Evolutionary conservation across 1,140 invertebrate species (phyloP), one percentile per base, ranked within the genome.

Genomic region (Pogonognathellus flavescens): DNA sequence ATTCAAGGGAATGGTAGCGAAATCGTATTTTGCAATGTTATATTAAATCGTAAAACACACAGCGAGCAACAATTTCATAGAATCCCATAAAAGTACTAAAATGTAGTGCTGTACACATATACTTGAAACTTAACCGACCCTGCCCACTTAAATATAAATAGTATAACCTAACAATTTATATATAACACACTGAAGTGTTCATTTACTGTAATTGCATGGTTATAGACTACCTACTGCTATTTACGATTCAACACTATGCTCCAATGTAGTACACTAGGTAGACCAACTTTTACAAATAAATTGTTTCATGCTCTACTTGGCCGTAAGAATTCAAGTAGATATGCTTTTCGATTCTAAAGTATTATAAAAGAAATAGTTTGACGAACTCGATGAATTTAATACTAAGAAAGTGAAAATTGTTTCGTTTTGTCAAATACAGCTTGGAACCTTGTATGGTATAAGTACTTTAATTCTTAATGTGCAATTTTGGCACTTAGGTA

Each of bases 271-370:
- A 66, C 6, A 41, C 62, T 66, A 25, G 7, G 20, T 66, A 25
- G 62, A 31, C 31, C 6, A 41, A 41, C 31, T 41, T 41, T 41
- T 1, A 41, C 6, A 41, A 41, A 41, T 41, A 66, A 66, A 66
- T 31, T 66, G 62, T 66, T 66, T 66, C 62, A 25, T 66, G 62
- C 62, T 66, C 62, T 66, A 66, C 20, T 66, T 66, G 20, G 25
- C 20, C 25, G 13, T 31, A 9, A 66, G 62, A 66, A 66, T 66
- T 20, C 62, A 66, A 20, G 22, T 25, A 10, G 62, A 66, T 41
- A 6, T 25, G 22, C 7, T 7, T 66, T 66, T 11, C 18, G 25
- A 25, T 66, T 66, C 10, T 66, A 66, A 22, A 25, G 62, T 20
- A 55, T 25, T 25, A 31, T 20, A 66, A 5, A 20, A 66, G 20